A percentile compares a stretch with the other conserved stretches of the same genome.
Conservation (phyloP, 2,888 invertebrate species). For the Hirtodrosophila duncani region DNA sequence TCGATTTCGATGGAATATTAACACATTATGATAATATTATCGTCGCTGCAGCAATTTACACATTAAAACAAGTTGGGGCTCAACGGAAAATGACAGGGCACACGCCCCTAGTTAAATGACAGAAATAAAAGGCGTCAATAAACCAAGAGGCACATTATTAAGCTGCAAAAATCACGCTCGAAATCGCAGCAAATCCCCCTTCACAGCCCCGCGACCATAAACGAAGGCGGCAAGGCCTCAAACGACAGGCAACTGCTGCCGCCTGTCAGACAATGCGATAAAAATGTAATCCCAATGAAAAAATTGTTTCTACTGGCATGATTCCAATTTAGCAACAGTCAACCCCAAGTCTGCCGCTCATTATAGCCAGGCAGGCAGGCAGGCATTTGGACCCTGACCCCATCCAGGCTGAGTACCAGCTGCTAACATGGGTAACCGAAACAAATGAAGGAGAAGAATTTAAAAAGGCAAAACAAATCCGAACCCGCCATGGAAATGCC, state of each 20-base stretch:
- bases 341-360: slow-evolving; percentile 45
- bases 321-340: slow-evolving; percentile 64
- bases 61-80: slow-evolving; percentile 32
- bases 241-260: slow-evolving; percentile 68
- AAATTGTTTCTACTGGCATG: slow-evolving; percentile 65
- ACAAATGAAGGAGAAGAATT: slow-evolving; percentile 78
- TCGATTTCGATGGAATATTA: too few species aligned
- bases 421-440: slow-evolving; percentile 48
- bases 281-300: slow-evolving; percentile 73
- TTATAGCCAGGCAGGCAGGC: slow-evolving; percentile 26
- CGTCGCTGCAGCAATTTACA: slow-evolving; percentile 27
- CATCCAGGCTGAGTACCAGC: slow-evolving; percentile 10
- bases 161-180: slow-evolving; percentile 74
- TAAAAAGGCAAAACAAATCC: slow-evolving; percentile 72
- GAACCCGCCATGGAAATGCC: slow-evolving; percentile 12
- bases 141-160: slow-evolving; percentile 68
- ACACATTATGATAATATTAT: too few species aligned
- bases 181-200: slow-evolving; percentile 20
- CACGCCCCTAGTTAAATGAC: slow-evolving; percentile 47
- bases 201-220: not conserved
- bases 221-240: not conserved
- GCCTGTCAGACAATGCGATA: slow-evolving; percentile 73
- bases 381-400: not conserved
- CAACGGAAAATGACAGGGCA: slow-evolving; percentile 30
- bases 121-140: slow-evolving; percentile 59